Percentiles rank a stretch among this genome's conserved stretches.
These are phyloP conservation scores for Drosophila auraria DNA, from an alignment of 1,140 invertebrate genomes.

Conservation along the genomic window DNA sequence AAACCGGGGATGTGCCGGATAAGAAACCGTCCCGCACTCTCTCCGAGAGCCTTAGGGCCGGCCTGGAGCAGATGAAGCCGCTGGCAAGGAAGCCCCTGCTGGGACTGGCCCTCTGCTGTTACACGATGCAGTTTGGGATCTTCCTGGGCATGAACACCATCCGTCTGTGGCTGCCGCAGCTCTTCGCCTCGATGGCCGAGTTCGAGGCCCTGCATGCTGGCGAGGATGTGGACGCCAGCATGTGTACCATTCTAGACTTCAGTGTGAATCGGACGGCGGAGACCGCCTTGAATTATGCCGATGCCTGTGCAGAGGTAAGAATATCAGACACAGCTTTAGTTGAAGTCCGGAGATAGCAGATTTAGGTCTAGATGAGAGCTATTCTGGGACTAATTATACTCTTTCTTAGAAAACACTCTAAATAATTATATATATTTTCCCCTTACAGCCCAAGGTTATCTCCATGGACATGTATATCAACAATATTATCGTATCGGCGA, in stretches of 20 bases:
- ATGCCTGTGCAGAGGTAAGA: slow-evolving; percentile 56
- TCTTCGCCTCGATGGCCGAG: slow-evolving; percentile 81
- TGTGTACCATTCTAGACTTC: slow-evolving; percentile 79
- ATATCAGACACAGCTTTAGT: background rate
- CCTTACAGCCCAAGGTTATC: slow-evolving; percentile 56
- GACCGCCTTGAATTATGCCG: slow-evolving; percentile 51
- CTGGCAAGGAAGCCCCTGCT: slow-evolving; percentile 78
- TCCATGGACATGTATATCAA: slow-evolving; percentile 87
- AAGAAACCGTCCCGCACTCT: slow-evolving; percentile 50
- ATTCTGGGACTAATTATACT: background rate
- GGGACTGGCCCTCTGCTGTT: slow-evolving; percentile 64
- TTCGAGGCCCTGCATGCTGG: slow-evolving; percentile 47
- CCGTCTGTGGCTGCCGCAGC: slow-evolving; percentile 79
- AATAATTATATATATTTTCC: too few relatives aligned
- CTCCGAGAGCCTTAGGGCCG: slow-evolving; percentile 60
- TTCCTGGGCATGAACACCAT: slow-evolving; percentile 82
- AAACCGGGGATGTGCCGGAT: slow-evolving; percentile 6
- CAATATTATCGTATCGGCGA: slow-evolving; percentile 86
- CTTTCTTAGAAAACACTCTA: background rate
- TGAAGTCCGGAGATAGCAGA: background rate
- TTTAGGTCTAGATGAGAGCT: background rate
- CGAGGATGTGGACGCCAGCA: slow-evolving; percentile 49
- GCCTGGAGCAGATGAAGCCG: slow-evolving; percentile 73
- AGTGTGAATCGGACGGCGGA: slow-evolving; percentile 74
- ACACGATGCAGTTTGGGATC: slow-evolving; percentile 80